Percentiles rank a stretch among this genome's conserved stretches.
These are phyloP conservation scores for Lepus europaeus DNA, from an alignment of 2,113 vertebrate species.

Conservation along the genomic window DNA sequence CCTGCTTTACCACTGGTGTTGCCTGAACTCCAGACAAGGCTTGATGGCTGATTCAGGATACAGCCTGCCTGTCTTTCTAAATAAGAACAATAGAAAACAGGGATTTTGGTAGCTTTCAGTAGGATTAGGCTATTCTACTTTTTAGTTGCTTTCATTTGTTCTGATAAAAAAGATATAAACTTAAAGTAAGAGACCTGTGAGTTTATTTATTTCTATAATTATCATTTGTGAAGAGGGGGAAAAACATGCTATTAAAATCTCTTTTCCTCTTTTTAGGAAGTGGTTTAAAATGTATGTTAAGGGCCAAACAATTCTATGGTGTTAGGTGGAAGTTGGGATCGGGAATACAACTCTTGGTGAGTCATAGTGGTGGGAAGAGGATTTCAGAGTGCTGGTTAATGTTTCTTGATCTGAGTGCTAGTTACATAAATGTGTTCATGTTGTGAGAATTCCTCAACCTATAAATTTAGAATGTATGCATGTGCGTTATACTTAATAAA, in stretches of 20 bases:
- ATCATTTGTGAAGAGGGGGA: neutral
- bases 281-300: constrained; percentile 32
- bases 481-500: constrained; percentile 47
- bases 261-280: neutral
- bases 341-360: neutral
- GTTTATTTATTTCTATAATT: constrained; percentile 31
- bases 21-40: neutral
- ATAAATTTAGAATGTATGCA: constrained; percentile 26
- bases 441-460: neutral
- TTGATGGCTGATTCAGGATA: neutral
- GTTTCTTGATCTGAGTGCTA: constrained; percentile 34
- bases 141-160: neutral
- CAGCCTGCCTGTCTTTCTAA: neutral
- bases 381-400: neutral
- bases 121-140: constrained; percentile 5
- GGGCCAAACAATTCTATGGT: neutral
- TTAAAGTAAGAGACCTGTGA: neutral
- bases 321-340: constrained; percentile 33
- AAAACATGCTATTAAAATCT: constrained; percentile 1
- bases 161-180: constrained; percentile 1
- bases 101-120: neutral
- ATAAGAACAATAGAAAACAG: constrained; percentile 5
- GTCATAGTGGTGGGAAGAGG: neutral
- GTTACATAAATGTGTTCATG: neutral
- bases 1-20: neutral